Base-by-base conservation (phyloP, 2,888 invertebrate genomes). In the Maniola hyperantus region DNA sequence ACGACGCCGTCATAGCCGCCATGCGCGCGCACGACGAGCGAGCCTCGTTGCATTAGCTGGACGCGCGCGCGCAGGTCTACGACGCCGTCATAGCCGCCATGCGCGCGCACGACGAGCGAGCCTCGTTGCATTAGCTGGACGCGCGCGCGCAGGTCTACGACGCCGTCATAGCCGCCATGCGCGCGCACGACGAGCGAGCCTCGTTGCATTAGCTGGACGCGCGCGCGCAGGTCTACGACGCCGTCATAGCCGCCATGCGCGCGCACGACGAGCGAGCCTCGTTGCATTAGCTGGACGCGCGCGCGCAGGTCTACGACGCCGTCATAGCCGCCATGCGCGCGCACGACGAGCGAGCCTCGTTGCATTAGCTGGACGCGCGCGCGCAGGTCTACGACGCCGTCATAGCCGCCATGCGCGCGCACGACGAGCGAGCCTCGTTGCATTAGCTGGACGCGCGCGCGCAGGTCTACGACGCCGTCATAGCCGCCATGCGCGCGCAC, bases 111-210 rank as follows among this genome's bases (percentile, higher is more conserved):
- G 59, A 59, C 58, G n/a, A 8, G n/a, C n/a, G n/a, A n/a, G n/a
- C n/a, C n/a, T n/a, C n/a, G n/a, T n/a, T n/a, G n/a, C n/a, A n/a
- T n/a, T n/a, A n/a, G n/a, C n/a, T n/a, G n/a, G 90, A 94, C 80
- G 93, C 93, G 0, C 90, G 88, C 65, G 82, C 83, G 2, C 77
- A 95, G 67, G 79, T 95, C 1, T 95, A 94, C 77, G 88, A 94
- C 18, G 46, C 15, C 34, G 15, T 2, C 36, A 15, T 7, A 8
- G 2, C 5, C 34, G 46, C n/a, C 50, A 5, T 95, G 91, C 87
- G 55, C 11, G 15, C 0, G 10, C 11, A 15, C 59, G 59, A 59
- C 58, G n/a, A 8, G n/a, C n/a, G n/a, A n/a, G n/a, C n/a, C n/a
- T n/a, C n/a, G n/a, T n/a, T n/a, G n/a, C n/a, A n/a, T n/a, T n/a